Evolutionary conservation across 2,113 vertebrate genomes (phyloP).

Genomic region (Nothoprocta perdicaria): DNA sequence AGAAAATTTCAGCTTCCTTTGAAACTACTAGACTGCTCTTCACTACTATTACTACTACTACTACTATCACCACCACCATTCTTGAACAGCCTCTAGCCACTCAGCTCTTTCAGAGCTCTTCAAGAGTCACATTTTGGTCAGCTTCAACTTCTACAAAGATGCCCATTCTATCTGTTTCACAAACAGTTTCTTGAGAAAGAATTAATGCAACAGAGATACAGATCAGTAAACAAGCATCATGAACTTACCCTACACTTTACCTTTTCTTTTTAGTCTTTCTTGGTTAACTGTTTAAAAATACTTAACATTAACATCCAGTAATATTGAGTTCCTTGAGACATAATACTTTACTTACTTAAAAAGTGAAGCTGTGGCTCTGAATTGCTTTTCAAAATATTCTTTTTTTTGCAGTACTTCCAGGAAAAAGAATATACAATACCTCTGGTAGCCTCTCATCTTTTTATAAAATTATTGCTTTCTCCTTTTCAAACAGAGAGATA

Average conservation of each 20-base stretch:
- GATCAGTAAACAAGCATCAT: background rate
- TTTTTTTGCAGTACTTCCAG: slow-evolving; percentile 8
- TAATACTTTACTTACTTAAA: background rate
- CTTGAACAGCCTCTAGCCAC: background rate
- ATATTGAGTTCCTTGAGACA: background rate
- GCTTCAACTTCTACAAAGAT: background rate
- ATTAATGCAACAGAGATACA: background rate
- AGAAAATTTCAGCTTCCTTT: background rate
- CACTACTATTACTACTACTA: background rate
- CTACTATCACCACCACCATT: background rate
- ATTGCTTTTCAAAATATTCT: background rate
- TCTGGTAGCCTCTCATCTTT: background rate
- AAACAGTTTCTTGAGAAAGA: background rate
- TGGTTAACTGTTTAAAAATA: background rate
- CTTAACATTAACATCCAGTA: background rate
- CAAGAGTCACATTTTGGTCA: background rate
- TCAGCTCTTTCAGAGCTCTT: background rate
- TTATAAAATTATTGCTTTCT: background rate
- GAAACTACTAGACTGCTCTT: background rate
- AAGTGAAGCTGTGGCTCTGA: background rate
- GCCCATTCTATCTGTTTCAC: background rate
- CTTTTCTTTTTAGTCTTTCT: background rate
- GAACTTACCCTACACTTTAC: background rate
- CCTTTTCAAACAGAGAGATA: background rate
- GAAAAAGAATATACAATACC: background rate